phyloP scores from a whole-genome alignment of 2,113 vertebrate species.

The Myocastor coypus region DNA sequence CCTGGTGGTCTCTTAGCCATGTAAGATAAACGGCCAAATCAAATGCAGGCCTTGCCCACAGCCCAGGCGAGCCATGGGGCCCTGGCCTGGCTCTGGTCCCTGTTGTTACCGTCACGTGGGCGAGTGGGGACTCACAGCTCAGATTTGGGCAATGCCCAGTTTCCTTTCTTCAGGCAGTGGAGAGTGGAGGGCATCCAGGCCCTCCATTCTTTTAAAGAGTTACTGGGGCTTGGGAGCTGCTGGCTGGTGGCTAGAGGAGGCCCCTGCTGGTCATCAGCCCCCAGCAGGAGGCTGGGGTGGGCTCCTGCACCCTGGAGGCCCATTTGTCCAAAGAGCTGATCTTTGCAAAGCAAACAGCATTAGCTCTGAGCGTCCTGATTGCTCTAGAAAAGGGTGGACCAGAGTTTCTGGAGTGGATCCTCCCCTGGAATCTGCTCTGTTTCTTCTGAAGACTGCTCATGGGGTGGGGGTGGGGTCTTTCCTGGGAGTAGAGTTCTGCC shows the following conservation, averaged over 20 bases:
- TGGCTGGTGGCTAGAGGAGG: neutral
- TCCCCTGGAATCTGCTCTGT: neutral
- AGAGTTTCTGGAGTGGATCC: neutral
- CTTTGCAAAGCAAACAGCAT: fast-evolving
- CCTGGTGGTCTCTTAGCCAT: constrained; percentile 91
- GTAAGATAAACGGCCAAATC: constrained; percentile 91
- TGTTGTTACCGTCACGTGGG: constrained; percentile 72
- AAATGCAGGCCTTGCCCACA: constrained; percentile 89
- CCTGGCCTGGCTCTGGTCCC: constrained; percentile 72
- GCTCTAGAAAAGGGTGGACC: neutral
- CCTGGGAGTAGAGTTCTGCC: constrained; percentile 51
- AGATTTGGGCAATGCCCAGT: neutral
- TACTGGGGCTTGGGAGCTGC: neutral
- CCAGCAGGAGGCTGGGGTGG: neutral
- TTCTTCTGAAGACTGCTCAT: neutral
- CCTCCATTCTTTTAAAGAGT: neutral
- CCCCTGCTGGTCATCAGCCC: neutral
- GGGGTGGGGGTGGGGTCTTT: neutral
- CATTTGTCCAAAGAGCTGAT: neutral
- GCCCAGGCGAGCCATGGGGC: constrained; percentile 73
- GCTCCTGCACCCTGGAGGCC: neutral
- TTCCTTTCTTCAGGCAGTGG: constrained; percentile 67
- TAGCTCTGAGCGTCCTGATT: neutral
- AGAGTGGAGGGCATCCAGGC: neutral
- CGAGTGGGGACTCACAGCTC: neutral